Evolutionary conservation across 2,113 vertebrate species (phyloP), one percentile per base, ranked within the genome.

Genomic region (Eulemur macaco): DNA sequence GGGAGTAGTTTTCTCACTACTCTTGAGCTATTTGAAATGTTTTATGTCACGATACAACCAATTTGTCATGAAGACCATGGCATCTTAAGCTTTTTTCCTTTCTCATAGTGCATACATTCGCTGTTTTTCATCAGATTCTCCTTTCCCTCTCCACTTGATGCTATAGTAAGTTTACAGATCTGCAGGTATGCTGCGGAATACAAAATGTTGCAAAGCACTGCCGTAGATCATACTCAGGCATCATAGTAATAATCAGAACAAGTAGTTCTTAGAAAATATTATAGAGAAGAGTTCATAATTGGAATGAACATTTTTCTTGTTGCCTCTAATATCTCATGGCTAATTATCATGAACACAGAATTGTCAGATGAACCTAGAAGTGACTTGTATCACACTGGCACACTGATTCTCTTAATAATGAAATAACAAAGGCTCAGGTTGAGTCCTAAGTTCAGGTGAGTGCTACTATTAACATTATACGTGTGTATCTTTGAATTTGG

Each of bases 1-100:
- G 96, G 97, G 96, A 97, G 96, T 90, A 96, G 91, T 97, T 97
- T 97, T 97, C 92, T 92, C n/a, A 81, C 63, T 85, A 73, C 93
- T 93, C 52, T 58, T 81, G 37, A 86, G 34, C 45, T 94, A 45
- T 80, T 15, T 83, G 74, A 84, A 96, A 83, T 96, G 76, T 96
- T 91, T 83, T 92, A 45, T 94, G 27, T 82, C 83, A 73, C 0
- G 4, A 52, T 95, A 34, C 56, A 89, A 54, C 52, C 27, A 54
- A 8, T 88, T 58, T 91, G 47, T 81, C 86, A n/a, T 27, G 82
- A 95, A 94, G 96, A 94, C 95, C 64, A 2, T 64, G 85, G 13
- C 66, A 15, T 56, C 66, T 63, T 87, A 58, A 2, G 69, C 42
- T 90, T 76, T 91, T 82, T 77, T 14, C 54, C 13, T 94, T 87